Percentiles rank a stretch among this genome's conserved stretches.
These are phyloP conservation scores for Rotaria macrura DNA, from an alignment of 2,888 invertebrate genomes.

Conservation along the genomic window DNA sequence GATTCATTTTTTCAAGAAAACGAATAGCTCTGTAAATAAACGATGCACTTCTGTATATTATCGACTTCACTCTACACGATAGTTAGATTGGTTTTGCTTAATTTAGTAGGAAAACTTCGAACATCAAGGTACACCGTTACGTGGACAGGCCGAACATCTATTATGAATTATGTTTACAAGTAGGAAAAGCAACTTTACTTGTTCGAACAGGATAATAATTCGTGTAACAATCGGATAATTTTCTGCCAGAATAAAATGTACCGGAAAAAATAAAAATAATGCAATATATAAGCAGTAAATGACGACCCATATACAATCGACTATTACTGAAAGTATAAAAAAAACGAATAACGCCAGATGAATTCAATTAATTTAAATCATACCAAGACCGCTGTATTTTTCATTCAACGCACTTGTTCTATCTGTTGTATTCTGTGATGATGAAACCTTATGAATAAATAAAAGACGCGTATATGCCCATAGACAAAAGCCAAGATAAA, in stretches of 20 bases:
- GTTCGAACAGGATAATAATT: slow-evolving; percentile 56
- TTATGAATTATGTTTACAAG: too few species aligned
- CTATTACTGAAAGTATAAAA: not conserved
- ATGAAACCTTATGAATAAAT: not conserved
- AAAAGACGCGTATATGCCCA: slow-evolving; percentile 21
- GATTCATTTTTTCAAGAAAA: too few species aligned
- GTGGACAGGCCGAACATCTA: too few species aligned
- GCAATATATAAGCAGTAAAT: slow-evolving; percentile 44
- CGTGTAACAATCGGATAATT: slow-evolving; percentile 56
- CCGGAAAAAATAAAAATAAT: slow-evolving; percentile 49
- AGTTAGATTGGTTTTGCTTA: too few species aligned
- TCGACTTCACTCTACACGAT: too few species aligned
- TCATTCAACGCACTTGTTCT: not conserved
- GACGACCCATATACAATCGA: slow-evolving; percentile 42
- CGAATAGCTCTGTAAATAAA: too few species aligned
- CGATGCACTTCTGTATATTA: too few species aligned
- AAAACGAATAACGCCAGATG: too few species aligned
- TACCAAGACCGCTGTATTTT: not conserved
- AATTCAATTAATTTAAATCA: too few species aligned
- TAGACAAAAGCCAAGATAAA: slow-evolving; percentile 22
- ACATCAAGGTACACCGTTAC: too few species aligned
- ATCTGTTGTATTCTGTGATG: not conserved
- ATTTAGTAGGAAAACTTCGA: too few species aligned
- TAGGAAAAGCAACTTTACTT: slow-evolving; percentile 44
- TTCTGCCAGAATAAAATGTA: slow-evolving; percentile 43